phyloP scores from a whole-genome alignment of 2,888 invertebrate species.

The Masnerella sp. region DNA sequence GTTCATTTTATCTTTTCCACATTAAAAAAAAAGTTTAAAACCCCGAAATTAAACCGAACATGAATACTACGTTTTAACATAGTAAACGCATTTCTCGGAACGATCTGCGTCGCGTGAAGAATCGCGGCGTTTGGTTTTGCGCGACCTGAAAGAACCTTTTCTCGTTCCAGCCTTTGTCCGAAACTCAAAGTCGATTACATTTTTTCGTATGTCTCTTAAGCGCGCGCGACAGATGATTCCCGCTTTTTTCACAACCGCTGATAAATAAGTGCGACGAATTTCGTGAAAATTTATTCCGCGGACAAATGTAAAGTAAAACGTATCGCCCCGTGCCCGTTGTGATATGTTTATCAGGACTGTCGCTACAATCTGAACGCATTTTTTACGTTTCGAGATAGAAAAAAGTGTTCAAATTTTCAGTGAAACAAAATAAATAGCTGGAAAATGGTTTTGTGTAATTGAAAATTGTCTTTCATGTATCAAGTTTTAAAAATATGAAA shows the following conservation, averaged over 20 bases:
- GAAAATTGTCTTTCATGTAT: too few species aligned
- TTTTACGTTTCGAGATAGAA: constrained; percentile 4
- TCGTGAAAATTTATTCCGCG: constrained; percentile 16
- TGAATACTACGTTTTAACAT: constrained; percentile 21
- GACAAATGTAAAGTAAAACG: constrained; percentile 9
- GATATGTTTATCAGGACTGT: constrained; percentile 34
- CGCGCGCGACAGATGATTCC: constrained; percentile 20
- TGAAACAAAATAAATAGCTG: neutral
- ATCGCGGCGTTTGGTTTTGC: constrained; percentile 40
- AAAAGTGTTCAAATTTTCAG: neutral
- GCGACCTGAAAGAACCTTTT: constrained; percentile 35
- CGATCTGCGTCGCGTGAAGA: constrained; percentile 34
- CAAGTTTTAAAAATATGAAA: too few species aligned
- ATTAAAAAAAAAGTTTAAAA: too few species aligned
- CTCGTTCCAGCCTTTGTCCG: constrained; percentile 22
- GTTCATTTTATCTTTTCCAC: too few species aligned
- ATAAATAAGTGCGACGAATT: constrained; percentile 47
- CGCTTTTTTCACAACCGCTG: constrained; percentile 11
- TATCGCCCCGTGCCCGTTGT: constrained; percentile 16
- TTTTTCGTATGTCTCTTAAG: constrained; percentile 13
- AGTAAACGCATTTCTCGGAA: constrained; percentile 27
- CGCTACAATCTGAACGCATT: neutral
- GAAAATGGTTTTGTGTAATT: too few species aligned
- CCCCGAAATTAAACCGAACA: neutral
- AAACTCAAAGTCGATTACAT: constrained; percentile 26